Percentiles rank a stretch among this genome's conserved stretches.
These are phyloP conservation scores for Bursaphelenchus okinawaensis DNA, from an alignment of 2,888 invertebrate species.

Conservation along the genomic window DNA sequence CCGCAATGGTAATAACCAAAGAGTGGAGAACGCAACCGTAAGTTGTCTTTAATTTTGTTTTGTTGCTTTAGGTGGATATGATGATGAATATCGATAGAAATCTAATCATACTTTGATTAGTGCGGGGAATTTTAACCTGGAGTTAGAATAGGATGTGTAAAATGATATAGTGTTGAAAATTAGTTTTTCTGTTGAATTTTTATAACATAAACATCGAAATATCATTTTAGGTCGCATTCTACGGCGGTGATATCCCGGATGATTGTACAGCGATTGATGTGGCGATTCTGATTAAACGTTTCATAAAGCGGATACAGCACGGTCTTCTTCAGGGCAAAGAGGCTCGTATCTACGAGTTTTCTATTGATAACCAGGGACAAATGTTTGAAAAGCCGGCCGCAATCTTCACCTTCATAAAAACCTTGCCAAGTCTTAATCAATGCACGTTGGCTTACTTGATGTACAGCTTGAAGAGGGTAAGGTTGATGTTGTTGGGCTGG, in stretches of 20 bases:
- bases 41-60: background rate
- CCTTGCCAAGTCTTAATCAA: conserved; percentile 18
- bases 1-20: conserved; percentile 35
- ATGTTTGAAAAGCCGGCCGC: background rate
- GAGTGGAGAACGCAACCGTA: conserved; percentile 27
- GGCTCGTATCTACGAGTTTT: conserved; percentile 24
- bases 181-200: no score
- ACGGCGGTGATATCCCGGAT: conserved; percentile 31
- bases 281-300: conserved; percentile 42
- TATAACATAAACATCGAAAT: conserved; percentile 5
- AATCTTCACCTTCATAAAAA: conserved; percentile 17
- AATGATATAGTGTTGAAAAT: no score
- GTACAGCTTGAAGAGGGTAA: conserved; percentile 34
- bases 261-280: conserved; percentile 39
- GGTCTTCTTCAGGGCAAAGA: conserved; percentile 19
- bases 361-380: conserved; percentile 8
- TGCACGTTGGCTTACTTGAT: conserved; percentile 39
- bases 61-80: background rate
- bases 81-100: background rate
- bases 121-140: no score
- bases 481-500: background rate
- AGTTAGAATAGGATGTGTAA: no score
- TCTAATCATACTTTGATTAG: conserved; percentile 1
- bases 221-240: conserved; percentile 23
- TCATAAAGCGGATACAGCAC: conserved; percentile 32